phyloP scores from a whole-genome alignment of 2,113 vertebrate species.

The Dromas ardeola region DNA sequence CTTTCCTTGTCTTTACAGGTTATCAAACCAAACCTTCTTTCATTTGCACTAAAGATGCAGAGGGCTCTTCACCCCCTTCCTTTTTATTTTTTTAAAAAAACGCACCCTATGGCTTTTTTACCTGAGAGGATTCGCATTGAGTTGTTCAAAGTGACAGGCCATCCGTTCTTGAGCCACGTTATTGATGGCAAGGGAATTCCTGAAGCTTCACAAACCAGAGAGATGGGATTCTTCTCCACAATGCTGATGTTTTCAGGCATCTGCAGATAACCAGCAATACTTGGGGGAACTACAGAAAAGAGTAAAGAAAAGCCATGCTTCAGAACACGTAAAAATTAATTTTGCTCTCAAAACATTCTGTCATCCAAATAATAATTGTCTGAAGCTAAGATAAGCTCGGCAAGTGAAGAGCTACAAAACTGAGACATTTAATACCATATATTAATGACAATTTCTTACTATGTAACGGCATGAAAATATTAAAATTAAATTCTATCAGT shows the following conservation, averaged over 20 bases:
- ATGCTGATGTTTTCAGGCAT: slow-evolving; percentile 87
- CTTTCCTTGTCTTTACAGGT: neutral
- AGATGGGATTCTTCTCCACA: slow-evolving; percentile 89
- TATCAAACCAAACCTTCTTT: neutral
- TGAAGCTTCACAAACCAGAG: slow-evolving; percentile 88
- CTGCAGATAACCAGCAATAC: slow-evolving; percentile 77
- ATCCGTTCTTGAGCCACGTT: slow-evolving; percentile 89
- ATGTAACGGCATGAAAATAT: neutral
- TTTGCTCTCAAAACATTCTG: neutral
- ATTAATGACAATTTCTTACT: neutral
- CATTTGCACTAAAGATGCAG: neutral
- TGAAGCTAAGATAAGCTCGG: neutral
- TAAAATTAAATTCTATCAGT: neutral
- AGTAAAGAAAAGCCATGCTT: neutral
- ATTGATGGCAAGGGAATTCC: slow-evolving; percentile 91
- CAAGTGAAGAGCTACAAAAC: neutral
- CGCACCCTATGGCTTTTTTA: slow-evolving; percentile 31
- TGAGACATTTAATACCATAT: neutral
- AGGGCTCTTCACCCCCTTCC: neutral
- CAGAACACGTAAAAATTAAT: neutral
- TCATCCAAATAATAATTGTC: neutral
- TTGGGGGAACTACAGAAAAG: slow-evolving; percentile 83
- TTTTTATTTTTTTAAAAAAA: neutral
- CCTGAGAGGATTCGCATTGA: slow-evolving; percentile 88
- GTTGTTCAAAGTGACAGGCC: slow-evolving; percentile 76